Conservation (phyloP, 2,888 invertebrate genomes). For the Cinara cedri region DNA sequence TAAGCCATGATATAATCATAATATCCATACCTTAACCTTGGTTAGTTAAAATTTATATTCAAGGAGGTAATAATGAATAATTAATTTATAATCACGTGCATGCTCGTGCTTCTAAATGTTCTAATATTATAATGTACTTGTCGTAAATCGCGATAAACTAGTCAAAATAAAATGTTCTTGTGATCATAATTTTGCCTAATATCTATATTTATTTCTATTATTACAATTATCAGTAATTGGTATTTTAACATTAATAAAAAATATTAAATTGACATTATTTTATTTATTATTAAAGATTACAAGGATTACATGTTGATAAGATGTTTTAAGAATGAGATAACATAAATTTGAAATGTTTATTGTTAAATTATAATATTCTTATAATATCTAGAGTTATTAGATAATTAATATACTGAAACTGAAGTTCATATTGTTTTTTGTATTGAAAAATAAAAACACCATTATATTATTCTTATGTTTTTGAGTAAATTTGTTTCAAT, state of each 20-base stretch:
- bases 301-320: constrained; percentile 23
- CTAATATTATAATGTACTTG: no score
- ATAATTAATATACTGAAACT: background rate
- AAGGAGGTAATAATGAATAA: no score
- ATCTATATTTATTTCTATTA: background rate
- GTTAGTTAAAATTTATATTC: no score
- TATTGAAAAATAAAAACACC: background rate
- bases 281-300: background rate
- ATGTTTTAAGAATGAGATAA: constrained; percentile 13
- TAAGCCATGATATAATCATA: no score
- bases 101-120: no score
- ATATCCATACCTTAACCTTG: no score
- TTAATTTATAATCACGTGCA: no score
- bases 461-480: background rate
- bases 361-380: background rate
- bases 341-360: constrained; percentile 31
- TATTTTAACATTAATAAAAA: background rate
- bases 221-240: background rate
- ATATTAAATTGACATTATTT: background rate
- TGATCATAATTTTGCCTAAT: no score
- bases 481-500: background rate
- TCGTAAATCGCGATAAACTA: no score
- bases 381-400: background rate
- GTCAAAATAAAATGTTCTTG: no score
- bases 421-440: background rate